Base-by-base conservation (phyloP, 2,113 vertebrate genomes). In the Rhinogobius similis region DNA sequence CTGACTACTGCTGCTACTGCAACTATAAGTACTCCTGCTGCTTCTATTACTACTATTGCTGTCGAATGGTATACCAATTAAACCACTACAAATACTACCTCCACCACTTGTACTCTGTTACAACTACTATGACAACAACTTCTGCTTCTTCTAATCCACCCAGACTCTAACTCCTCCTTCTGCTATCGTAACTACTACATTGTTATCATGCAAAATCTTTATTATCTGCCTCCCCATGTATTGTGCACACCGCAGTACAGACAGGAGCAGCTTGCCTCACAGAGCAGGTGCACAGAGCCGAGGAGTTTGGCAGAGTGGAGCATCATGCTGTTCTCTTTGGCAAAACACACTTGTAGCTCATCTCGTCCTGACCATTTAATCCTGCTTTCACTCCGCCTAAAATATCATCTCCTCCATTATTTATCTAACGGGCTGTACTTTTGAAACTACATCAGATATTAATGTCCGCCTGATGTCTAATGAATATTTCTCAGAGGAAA, bases 241-340 rank as follows among this genome's bases (percentile, higher is more conserved):
- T 39, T 41, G 39, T 13, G 12, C 39, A 11, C 39, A 13, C 39
- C 10, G 39, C 46, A 21, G 46, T 5, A 32, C 18, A 20, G 27
- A 18, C 14, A 8, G 26, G 55, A 61, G 20, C 18, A 61, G 56
- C 18, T 10, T 36, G 56, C 29, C 29, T 61, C 56, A 4, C 53
- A 27, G 21, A 53, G 27, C 55, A 58, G 55, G 26, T 58, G 55
- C 16, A 14, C 21, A 18, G 56, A 10, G 27, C 56, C 32, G 56
- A 26, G 26, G 8, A n/a, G 18, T 61, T 36, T 61, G 56, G 56
- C 56, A 61, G 27, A 12, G 16, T 10, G 18, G 3, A 20, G 29
- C 16, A 9, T 20, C 56, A 20, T 61, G 56, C 56, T 61, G 56
- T 61, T 61, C 29, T 29, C 16, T 61, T 61, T 61, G 56, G 56